Evolutionary conservation across 2,797 vertebrate species (phyloP).

Genomic region (Echiichthys vipera): DNA sequence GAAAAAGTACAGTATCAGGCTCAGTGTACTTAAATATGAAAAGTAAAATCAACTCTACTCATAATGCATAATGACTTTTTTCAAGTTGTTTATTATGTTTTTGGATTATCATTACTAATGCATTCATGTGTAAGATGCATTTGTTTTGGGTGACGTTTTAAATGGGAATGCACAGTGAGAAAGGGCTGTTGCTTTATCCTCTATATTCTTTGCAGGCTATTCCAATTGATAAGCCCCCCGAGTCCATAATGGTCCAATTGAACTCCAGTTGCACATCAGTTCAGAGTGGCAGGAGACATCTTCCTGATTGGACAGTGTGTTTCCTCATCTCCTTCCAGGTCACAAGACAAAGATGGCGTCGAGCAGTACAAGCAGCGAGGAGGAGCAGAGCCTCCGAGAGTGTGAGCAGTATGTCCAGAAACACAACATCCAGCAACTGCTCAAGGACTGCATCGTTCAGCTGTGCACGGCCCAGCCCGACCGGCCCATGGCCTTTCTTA

Average conservation of each 20-base stretch:
- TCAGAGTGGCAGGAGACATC: neutral
- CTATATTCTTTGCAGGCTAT: neutral
- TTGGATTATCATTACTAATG: no score
- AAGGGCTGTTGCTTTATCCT: neutral
- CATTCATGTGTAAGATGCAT: no score
- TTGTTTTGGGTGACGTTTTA: no score
- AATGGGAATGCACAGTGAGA: no score
- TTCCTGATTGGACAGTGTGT: neutral
- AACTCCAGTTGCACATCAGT: neutral
- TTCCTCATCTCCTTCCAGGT: constrained; percentile 48
- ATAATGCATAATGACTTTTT: no score
- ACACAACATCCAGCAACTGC: constrained; percentile 97
- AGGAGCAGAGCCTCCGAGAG: constrained; percentile 96
- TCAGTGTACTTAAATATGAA: no score
- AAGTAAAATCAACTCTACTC: no score
- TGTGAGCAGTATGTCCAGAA: constrained; percentile 98
- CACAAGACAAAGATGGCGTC: constrained; percentile 88
- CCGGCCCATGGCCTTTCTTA: constrained; percentile 95
- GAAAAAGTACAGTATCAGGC: no score
- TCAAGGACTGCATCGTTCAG: constrained; percentile 99
- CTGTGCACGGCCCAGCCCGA: constrained; percentile 94
- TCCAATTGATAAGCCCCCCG: neutral
- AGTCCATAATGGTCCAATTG: neutral
- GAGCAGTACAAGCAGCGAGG: constrained; percentile 91
- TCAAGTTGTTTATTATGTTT: no score